Conservation (phyloP, 1,140 invertebrate species). For the Rhyzopertha dominica region DNA sequence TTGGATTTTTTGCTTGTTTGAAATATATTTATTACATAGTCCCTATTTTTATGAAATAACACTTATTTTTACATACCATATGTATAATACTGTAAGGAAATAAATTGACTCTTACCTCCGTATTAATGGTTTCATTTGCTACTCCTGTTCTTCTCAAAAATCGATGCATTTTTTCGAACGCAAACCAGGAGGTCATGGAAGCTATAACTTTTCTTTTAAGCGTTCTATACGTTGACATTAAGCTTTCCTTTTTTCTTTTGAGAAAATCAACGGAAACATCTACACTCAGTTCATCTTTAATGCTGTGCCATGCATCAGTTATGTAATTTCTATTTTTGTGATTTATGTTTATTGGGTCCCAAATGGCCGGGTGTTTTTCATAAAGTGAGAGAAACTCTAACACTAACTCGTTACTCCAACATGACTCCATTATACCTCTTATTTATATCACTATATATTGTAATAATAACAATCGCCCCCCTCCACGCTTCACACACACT, state of each 20-base stretch:
- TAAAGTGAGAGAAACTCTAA: constrained; percentile 25
- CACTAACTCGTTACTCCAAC: constrained; percentile 23
- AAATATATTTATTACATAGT: too few relatives aligned
- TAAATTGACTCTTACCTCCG: constrained; percentile 7
- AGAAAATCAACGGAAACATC: constrained; percentile 18
- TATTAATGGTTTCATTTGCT: constrained; percentile 10
- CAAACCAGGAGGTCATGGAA: constrained; percentile 33
- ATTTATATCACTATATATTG: too few relatives aligned
- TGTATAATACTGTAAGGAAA: too few relatives aligned
- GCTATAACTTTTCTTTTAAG: constrained; percentile 24
- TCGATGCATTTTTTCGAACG: constrained; percentile 33
- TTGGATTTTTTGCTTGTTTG: too few relatives aligned
- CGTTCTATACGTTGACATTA: constrained; percentile 27
- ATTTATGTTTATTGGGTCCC: constrained; percentile 20
- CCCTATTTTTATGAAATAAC: too few relatives aligned
- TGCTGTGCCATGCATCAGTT: constrained; percentile 19
- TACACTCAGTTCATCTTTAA: constrained; percentile 11
- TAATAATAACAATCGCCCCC: too few relatives aligned
- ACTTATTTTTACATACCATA: not conserved
- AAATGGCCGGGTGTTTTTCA: constrained; percentile 21
- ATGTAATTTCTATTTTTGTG: constrained; percentile 23
- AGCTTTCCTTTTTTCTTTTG: constrained; percentile 33
- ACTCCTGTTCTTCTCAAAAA: constrained; percentile 23
- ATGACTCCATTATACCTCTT: too few relatives aligned
- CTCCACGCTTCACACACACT: too few relatives aligned